These are phyloP conservation scores for Tenthredo notha DNA, from an alignment of 2,888 invertebrate genomes.

Conservation along the genomic window DNA sequence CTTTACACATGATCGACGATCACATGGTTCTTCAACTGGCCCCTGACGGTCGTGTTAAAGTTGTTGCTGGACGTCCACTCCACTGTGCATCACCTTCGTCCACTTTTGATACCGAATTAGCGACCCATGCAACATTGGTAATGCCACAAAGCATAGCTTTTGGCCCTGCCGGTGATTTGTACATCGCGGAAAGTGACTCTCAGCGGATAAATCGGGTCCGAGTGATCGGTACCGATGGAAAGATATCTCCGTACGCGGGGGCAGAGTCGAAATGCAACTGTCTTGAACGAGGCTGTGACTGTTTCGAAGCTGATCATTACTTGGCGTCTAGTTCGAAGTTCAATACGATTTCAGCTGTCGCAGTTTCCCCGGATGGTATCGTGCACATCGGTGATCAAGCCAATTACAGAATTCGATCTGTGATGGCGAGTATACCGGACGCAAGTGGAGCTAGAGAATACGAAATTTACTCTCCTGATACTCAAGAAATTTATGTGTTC, in stretches of 20 bases:
- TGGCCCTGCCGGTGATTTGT: slow-evolving; percentile 94
- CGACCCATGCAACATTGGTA: slow-evolving; percentile 93
- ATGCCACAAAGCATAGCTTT: slow-evolving; percentile 98
- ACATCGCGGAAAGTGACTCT: slow-evolving; percentile 97
- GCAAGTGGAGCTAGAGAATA: slow-evolving; percentile 92
- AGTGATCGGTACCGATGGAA: slow-evolving; percentile 95
- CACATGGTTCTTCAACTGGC: slow-evolving; percentile 97
- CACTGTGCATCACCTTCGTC: slow-evolving; percentile 93
- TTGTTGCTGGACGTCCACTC: slow-evolving; percentile 95
- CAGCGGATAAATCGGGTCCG: slow-evolving; percentile 95
- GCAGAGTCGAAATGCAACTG: slow-evolving; percentile 97
- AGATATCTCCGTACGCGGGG: slow-evolving; percentile 95
- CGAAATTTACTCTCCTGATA: slow-evolving; percentile 96
- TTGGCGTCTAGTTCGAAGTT: slow-evolving; percentile 96
- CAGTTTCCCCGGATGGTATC: slow-evolving; percentile 95
- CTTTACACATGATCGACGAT: slow-evolving; percentile 97
- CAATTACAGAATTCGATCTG: slow-evolving; percentile 92
- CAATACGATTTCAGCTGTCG: slow-evolving; percentile 94
- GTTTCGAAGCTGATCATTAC: slow-evolving; percentile 95
- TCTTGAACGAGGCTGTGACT: slow-evolving; percentile 93
- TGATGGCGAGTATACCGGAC: slow-evolving; percentile 94
- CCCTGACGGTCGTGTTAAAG: slow-evolving; percentile 93
- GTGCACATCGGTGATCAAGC: slow-evolving; percentile 98
- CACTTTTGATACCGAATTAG: slow-evolving; percentile 91
- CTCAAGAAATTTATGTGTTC: slow-evolving; percentile 96